Evolutionary conservation across 2,113 vertebrate genomes (phyloP), one percentile per base, ranked within the genome.

Genomic region (Morone chrysops): DNA sequence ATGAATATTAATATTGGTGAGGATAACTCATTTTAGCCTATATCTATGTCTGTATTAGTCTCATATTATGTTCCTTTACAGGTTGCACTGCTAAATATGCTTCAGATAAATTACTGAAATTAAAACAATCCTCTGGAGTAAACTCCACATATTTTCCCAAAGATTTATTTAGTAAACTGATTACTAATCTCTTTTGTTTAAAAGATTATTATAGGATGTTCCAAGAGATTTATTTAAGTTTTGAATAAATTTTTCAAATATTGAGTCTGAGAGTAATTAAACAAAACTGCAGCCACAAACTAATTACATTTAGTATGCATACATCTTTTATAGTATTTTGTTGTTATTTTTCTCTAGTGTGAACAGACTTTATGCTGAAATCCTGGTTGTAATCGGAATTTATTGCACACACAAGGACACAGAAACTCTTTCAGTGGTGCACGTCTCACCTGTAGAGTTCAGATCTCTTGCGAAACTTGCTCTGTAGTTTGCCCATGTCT

Each of bases 401-500:
- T 2, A 31, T 31, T 31, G 31, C 31, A 45, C 10, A 70, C 6
- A 70, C 6, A 59, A 48, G 9, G 38, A 67, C 22, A 56, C 3
- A 38, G 0, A 50, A 25, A 20, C 4, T 47, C 18, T 66, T 20
- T 53, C 2, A 22, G n/a, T 17, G 22, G 13, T 36, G 47, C 7
- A 48, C 18, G 0, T 0, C 88, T 84, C 92, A 99, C 98, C 96
- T 97, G 95, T 97, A 97, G 75, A 94, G 93, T 13, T 96, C 92
- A 20, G 95, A 93, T 83, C 94, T 95, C 83, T 95, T 92, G 79
- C 93, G 95, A 89, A 96, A 92, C 92, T 97, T 99, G 92, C 98
- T 99, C 89, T 99, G 98, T 56, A 97, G 95, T 86, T 97, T 97
- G 31, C 97, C 98, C 98, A 99, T 99, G 53, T 54, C 82, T 79